phyloP scores from a whole-genome alignment of 2,797 vertebrate genomes.

The Sebastes cheni region DNA sequence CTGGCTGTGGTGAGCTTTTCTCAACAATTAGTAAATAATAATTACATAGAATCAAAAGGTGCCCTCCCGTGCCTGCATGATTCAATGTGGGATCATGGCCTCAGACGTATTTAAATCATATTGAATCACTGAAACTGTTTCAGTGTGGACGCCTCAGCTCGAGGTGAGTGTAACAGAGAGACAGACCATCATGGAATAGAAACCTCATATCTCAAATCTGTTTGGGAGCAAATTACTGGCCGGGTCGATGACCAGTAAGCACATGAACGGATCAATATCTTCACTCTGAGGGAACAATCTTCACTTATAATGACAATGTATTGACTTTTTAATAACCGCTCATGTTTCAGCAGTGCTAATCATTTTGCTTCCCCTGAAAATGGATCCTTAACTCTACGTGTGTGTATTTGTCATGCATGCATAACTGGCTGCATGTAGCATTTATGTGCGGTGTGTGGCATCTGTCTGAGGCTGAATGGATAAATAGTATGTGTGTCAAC shows the following conservation, averaged over 20 bases:
- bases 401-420: slow-evolving; percentile 14
- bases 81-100: slow-evolving; percentile 18
- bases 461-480: background rate
- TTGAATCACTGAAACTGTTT: slow-evolving; percentile 24
- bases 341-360: slow-evolving; percentile 81
- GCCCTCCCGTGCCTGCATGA: background rate
- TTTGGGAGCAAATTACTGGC: slow-evolving; percentile 77
- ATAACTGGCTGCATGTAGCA: slow-evolving; percentile 8
- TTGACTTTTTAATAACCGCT: slow-evolving; percentile 84
- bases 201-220: slow-evolving; percentile 75
- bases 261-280: slow-evolving; percentile 77
- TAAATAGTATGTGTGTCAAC: slow-evolving; percentile 3
- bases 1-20: background rate
- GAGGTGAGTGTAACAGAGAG: slow-evolving; percentile 50
- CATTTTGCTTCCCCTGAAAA: slow-evolving; percentile 72
- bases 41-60: background rate
- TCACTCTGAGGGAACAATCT: slow-evolving; percentile 80
- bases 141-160: slow-evolving; percentile 8
- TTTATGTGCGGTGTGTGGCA: background rate
- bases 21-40: background rate
- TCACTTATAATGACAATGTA: slow-evolving; percentile 83
- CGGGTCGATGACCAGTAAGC: slow-evolving; percentile 79
- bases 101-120: slow-evolving; percentile 19
- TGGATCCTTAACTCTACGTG: slow-evolving; percentile 37
- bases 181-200: slow-evolving; percentile 48